Evolutionary conservation across 2,113 vertebrate genomes (phyloP), one percentile per base, ranked within the genome.

Genomic region (Lepisosteus osseus): DNA sequence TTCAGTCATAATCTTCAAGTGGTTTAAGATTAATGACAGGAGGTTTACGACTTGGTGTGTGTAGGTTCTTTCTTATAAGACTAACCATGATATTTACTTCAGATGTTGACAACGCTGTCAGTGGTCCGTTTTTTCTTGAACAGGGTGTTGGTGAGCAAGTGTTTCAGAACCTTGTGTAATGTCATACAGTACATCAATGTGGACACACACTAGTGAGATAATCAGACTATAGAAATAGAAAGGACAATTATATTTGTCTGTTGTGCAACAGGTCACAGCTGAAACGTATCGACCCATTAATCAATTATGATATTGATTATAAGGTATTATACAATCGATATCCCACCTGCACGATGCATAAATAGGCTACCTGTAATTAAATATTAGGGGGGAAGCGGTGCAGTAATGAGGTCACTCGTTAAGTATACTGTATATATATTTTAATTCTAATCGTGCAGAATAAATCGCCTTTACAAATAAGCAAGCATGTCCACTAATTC

Each of bases 1-100:
- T 92, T 89, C 86, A 90, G 92, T 93, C 93, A 93, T 92, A 93
- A 94, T 94, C 89, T 95, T 93, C 91, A 92, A 95, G 93, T 94
- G 92, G 88, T 82, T 84, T 79, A 84, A 94, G 93, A 95, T 95
- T 91, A 95, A 95, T 93, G 92, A 88, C 86, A 85, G 80, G 86
- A 85, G 87, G 76, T 89, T 83, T 86, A 70, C 83, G 82, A 84
- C 66, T 71, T 72, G 76, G 76, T 40, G 74, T 87, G 87, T 80
- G 76, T 83, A 79, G 82, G 78, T 77, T 81, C 72, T 85, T 81
- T 83, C 85, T 87, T 89, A 86, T 84, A 88, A 88, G 90, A 89
- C 89, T 87, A 82, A 72, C 83, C 77, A 77, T 79, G 83, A 88
- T 89, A 86, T 88, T 86, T 83, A 85, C 84, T 87, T 79, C 82